These are phyloP conservation scores for Leptinotarsa haldemani DNA, from an alignment of 2,888 invertebrate species.

Conservation along the genomic window DNA sequence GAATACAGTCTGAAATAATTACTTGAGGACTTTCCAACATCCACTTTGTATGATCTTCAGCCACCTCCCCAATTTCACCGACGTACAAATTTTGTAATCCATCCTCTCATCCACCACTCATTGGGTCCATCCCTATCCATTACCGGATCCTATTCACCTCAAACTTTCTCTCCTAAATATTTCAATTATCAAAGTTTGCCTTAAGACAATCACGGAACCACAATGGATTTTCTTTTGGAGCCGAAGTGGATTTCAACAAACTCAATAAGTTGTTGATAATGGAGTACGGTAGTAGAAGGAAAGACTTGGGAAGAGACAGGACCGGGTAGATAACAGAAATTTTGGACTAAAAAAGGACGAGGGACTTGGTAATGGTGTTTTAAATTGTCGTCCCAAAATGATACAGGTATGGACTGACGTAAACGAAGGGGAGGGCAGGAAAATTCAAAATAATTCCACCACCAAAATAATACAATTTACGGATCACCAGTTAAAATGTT, in stretches of 20 bases:
- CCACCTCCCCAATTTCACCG: neutral
- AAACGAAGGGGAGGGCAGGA: too few relatives aligned
- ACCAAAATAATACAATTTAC: too few relatives aligned
- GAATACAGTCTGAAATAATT: too few relatives aligned
- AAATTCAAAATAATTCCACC: too few relatives aligned
- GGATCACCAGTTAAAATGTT: too few relatives aligned
- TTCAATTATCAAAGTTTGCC: conserved; percentile 39
- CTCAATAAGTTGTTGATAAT: conserved; percentile 46
- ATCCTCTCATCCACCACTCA: neutral
- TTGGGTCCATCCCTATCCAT: conserved; percentile 5
- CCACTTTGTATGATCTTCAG: too few relatives aligned
- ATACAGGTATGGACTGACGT: too few relatives aligned
- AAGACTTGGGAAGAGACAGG: neutral
- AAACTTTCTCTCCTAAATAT: conserved; percentile 31
- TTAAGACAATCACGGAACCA: conserved; percentile 35
- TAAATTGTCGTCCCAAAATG: too few relatives aligned
- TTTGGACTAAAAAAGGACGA: too few relatives aligned
- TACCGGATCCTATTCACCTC: neutral
- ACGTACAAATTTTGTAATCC: neutral
- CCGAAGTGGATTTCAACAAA: conserved; percentile 39
- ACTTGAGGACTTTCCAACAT: too few relatives aligned
- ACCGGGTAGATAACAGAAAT: neutral
- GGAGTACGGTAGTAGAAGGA: conserved; percentile 24
- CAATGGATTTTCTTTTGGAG: conserved; percentile 40
- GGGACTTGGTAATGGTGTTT: too few relatives aligned